Evolutionary conservation across 2,797 vertebrate species (phyloP).

Genomic region (Pipistrellus pipistrellus): DNA sequence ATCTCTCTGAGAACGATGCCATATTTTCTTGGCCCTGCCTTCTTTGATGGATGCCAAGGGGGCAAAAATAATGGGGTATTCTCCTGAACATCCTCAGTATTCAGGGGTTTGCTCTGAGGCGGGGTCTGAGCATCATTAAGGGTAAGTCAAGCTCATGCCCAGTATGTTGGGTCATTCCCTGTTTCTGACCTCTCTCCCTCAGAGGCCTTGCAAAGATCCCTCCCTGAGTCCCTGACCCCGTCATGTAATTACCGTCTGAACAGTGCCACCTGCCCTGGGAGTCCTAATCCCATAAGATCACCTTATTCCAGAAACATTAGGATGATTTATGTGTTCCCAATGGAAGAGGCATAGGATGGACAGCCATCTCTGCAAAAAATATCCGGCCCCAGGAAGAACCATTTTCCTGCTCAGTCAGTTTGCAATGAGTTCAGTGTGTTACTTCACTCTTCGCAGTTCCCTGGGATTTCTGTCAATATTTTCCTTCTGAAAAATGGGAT

Average conservation of each 20-base stretch:
- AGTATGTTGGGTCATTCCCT: accelerated
- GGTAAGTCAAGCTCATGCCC: background rate
- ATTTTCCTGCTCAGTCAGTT: background rate
- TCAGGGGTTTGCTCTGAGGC: background rate
- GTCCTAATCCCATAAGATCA: too few species aligned
- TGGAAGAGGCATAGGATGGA: background rate
- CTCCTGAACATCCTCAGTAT: background rate
- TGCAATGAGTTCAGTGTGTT: accelerated
- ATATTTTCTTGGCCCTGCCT: background rate
- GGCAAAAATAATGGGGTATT: accelerated
- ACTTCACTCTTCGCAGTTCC: background rate
- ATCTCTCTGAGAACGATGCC: background rate
- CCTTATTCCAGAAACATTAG: background rate
- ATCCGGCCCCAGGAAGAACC: background rate
- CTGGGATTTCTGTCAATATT: background rate
- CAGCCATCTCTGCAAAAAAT: background rate
- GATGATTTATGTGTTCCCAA: background rate
- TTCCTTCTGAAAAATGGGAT: background rate
- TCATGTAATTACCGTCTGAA: background rate
- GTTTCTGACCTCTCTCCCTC: background rate
- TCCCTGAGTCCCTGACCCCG: background rate
- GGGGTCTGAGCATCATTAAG: accelerated
- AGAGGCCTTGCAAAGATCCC: too few species aligned
- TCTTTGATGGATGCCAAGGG: background rate
- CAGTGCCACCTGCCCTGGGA: too few species aligned